Conservation (phyloP, 2,113 vertebrate genomes). For the Thalassarche chlororhynchos region DNA sequence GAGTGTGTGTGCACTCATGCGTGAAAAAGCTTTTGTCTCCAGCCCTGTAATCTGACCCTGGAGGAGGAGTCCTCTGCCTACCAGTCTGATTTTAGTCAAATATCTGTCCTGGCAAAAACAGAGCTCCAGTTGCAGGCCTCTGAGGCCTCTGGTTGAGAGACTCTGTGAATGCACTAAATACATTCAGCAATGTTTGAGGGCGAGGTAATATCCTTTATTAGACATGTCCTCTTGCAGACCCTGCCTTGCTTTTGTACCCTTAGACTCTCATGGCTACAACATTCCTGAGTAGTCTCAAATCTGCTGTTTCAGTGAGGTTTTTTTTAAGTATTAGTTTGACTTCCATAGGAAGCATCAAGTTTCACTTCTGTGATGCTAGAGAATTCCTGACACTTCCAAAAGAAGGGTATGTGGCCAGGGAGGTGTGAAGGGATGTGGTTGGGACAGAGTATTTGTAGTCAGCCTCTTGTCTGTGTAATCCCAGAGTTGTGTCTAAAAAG, state of each 20-base stretch:
- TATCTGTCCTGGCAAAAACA: fast-evolving
- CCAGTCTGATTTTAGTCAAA: not conserved
- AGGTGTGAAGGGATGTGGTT: not conserved
- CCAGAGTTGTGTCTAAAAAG: not conserved
- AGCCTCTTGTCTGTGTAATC: not conserved
- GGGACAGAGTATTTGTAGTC: not conserved
- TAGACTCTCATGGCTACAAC: fast-evolving
- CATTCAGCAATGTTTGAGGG: not conserved
- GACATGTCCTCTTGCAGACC: not conserved
- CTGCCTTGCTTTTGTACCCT: not conserved
- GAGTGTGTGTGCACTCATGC: not conserved
- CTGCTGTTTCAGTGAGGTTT: not conserved
- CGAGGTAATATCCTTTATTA: not conserved
- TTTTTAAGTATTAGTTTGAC: not conserved
- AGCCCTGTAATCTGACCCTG: not conserved
- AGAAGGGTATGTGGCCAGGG: not conserved
- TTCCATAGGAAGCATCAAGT: not conserved
- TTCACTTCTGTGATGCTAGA: not conserved
- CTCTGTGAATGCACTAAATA: not conserved
- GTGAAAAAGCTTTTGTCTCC: not conserved
- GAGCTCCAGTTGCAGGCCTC: not conserved
- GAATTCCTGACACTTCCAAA: not conserved
- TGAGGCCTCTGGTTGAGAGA: not conserved
- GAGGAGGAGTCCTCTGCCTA: not conserved
- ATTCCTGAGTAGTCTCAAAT: not conserved